A percentile compares a stretch with the other conserved stretches of the same genome.
phyloP scores from a whole-genome alignment of 35 echinoderm and acorn worm genomes.

The Lytechinus variegatus region DNA sequence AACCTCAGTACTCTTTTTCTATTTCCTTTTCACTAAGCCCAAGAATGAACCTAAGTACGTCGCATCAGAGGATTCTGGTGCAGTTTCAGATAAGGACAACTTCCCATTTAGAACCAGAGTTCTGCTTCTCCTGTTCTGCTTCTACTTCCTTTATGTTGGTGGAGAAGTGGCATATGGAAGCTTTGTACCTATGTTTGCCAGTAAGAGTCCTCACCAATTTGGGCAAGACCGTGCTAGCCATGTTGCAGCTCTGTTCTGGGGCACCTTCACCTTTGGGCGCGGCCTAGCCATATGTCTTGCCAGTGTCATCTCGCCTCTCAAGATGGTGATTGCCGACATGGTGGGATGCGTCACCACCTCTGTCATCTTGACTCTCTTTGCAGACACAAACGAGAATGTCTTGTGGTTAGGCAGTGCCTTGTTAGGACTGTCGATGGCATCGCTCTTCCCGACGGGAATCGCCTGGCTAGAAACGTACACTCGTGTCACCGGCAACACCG shows the following conservation, averaged over 20 bases:
- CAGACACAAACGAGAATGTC: background rate
- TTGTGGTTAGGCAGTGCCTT: conserved; percentile 77
- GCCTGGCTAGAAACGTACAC: conserved; percentile 86
- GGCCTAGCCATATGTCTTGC: conserved; percentile 85
- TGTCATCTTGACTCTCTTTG: conserved; percentile 47
- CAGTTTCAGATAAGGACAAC: background rate
- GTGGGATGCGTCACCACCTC: conserved; percentile 54
- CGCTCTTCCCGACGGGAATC: conserved; percentile 87
- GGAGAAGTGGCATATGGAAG: conserved; percentile 81
- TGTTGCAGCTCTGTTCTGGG: conserved; percentile 83
- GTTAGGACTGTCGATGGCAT: conserved; percentile 83
- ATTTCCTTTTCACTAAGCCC: conserved; percentile 83
- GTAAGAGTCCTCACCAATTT: conserved; percentile 21
- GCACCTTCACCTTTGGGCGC: conserved; percentile 76
- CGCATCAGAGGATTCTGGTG: background rate
- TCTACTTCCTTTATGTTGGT: conserved; percentile 91
- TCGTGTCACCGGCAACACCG: conserved; percentile 67
- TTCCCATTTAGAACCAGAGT: conserved; percentile 58
- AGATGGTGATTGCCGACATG: conserved; percentile 77
- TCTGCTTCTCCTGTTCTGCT: conserved; percentile 67
- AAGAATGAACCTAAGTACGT: background rate
- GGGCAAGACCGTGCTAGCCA: conserved; percentile 45
- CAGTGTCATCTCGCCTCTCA: conserved; percentile 55
- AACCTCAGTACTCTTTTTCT: conserved; percentile 64
- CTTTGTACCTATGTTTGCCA: conserved; percentile 76